These are phyloP conservation scores for Idaea dimidiata DNA, from an alignment of 2,888 invertebrate genomes.

Conservation along the genomic window DNA sequence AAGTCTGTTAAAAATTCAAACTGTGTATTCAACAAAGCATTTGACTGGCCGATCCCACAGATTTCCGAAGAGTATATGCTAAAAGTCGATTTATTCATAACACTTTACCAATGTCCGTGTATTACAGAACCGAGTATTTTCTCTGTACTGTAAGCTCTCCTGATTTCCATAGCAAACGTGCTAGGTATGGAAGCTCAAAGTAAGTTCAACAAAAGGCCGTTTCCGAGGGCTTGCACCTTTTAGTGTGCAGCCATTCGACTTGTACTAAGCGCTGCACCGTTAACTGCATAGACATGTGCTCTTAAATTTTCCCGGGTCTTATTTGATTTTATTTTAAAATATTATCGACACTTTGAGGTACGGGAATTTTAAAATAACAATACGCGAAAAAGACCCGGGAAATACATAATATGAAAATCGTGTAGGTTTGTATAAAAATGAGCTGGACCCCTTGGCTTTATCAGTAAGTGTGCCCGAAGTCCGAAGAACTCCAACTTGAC, in stretches of 20 bases:
- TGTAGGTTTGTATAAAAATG: too few species aligned
- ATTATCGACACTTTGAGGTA: too few species aligned
- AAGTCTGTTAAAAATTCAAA: too few species aligned
- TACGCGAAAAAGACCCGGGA: too few species aligned
- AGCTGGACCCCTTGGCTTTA: too few species aligned
- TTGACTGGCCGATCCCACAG: not conserved
- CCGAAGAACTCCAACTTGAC: too few species aligned
- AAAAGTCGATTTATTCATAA: not conserved
- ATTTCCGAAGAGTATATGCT: not conserved
- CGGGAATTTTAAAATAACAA: too few species aligned
- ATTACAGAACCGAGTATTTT: not conserved
- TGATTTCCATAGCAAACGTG: not conserved
- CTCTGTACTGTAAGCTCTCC: not conserved
- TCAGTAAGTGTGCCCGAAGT: too few species aligned
- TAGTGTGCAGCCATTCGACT: not conserved
- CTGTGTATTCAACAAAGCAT: too few species aligned
- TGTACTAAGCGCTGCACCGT: not conserved
- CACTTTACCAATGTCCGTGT: not conserved
- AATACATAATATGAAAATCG: too few species aligned
- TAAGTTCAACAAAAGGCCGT: not conserved
- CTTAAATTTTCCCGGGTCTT: too few species aligned
- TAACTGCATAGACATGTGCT: not conserved
- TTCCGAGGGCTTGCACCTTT: slow-evolving; percentile 1
- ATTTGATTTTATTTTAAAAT: too few species aligned
- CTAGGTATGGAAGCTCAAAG: not conserved